phyloP scores from a whole-genome alignment of 2,113 vertebrate species.

The Coracopsis vasa region DNA sequence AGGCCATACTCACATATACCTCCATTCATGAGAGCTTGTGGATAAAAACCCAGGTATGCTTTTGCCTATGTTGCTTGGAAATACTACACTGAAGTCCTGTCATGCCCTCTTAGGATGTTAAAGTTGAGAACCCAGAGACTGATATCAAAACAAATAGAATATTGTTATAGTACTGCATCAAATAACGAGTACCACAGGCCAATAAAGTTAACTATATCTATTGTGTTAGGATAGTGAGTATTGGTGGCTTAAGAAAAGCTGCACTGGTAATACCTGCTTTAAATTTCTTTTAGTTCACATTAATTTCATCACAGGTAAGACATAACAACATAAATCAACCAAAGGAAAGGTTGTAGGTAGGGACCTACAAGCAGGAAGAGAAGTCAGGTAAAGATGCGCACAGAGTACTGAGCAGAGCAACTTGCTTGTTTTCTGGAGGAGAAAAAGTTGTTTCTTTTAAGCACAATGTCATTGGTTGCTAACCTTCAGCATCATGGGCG shows the following conservation, averaged over 20 bases:
- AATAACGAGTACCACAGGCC: not conserved
- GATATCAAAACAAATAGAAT: not conserved
- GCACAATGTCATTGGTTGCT: not conserved
- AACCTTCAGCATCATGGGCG: not conserved
- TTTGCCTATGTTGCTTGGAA: not conserved
- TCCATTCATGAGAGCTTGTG: not conserved
- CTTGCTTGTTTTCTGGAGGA: not conserved
- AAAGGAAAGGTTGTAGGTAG: not conserved
- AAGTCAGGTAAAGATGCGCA: not conserved
- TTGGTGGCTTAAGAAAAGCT: not conserved
- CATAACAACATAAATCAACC: not conserved
- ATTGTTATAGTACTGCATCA: not conserved
- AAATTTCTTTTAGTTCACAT: not conserved
- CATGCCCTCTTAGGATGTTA: not conserved
- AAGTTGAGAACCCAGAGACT: not conserved
- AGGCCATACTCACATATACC: not conserved
- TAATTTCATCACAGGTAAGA: not conserved
- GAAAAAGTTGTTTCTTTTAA: not conserved
- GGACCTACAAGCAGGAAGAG: not conserved
- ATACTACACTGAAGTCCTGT: not conserved
- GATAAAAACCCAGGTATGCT: not conserved
- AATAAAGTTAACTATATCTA: not conserved
- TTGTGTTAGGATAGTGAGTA: not conserved
- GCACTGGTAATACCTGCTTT: not conserved
- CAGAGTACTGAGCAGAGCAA: not conserved